These are phyloP conservation scores for Notodonta dromedarius DNA, from an alignment of 2,888 invertebrate genomes.

Conservation along the genomic window DNA sequence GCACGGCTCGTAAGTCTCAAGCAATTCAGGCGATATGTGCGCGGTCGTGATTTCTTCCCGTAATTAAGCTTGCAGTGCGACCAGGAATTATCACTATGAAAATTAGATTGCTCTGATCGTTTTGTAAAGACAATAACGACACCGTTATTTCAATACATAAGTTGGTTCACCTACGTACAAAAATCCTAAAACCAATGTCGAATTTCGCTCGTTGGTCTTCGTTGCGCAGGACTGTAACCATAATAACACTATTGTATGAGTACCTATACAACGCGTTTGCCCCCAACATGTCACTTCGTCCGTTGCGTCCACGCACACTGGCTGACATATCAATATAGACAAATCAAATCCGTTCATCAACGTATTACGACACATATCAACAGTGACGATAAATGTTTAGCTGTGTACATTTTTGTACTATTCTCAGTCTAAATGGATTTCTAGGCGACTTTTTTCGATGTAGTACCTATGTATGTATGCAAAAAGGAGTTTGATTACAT, in stretches of 20 bases:
- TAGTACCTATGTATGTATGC: neutral
- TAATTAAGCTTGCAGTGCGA: no score
- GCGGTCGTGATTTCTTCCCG: no score
- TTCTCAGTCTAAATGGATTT: neutral
- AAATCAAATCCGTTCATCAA: neutral
- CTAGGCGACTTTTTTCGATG: constrained; percentile 6
- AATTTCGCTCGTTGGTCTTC: neutral
- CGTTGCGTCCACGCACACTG: neutral
- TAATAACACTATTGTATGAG: constrained; percentile 34
- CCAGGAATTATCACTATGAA: no score
- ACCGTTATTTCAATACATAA: no score
- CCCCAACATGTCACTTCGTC: constrained; percentile 37
- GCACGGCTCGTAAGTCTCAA: no score
- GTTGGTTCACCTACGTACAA: no score
- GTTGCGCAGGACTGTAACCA: constrained; percentile 18
- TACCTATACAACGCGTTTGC: constrained; percentile 36
- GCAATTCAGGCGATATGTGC: no score
- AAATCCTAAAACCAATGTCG: no score
- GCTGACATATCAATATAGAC: neutral
- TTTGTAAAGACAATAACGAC: no score
- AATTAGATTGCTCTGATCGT: no score
- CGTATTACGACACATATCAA: constrained; percentile 4
- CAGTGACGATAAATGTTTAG: neutral
- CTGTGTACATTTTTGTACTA: neutral
- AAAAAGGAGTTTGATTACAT: neutral